Evolutionary conservation across 1,140 invertebrate genomes (phyloP).

Genomic region (Drosophila tani): DNA sequence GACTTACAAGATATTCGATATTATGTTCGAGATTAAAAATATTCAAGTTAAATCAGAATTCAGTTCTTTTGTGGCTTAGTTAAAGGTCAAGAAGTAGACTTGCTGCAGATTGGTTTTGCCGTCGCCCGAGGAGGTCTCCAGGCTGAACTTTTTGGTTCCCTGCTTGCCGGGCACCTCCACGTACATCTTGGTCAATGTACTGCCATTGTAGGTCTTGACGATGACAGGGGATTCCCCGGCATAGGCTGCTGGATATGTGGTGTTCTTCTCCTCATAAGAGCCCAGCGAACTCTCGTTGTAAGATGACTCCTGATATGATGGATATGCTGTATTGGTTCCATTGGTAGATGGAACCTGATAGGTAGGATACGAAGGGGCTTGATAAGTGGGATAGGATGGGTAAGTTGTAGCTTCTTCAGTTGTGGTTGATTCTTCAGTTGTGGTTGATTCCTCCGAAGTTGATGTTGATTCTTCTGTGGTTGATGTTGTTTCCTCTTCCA

Average conservation of each 20-base stretch:
- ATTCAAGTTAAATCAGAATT: not conserved
- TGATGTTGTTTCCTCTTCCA: not conserved
- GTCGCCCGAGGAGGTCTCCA: constrained; percentile 5
- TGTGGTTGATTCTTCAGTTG: not conserved
- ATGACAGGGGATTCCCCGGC: constrained; percentile 7
- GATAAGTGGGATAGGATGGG: not conserved
- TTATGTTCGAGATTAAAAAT: no score
- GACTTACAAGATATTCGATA: not conserved
- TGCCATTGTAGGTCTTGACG: constrained; percentile 2
- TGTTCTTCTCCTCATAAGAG: not conserved
- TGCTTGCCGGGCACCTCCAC: constrained; percentile 5
- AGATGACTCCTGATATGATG: not conserved
- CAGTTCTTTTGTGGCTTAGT: not conserved
- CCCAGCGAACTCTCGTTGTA: not conserved
- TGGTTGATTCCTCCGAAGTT: not conserved
- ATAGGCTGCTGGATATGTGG: not conserved
- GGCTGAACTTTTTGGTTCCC: constrained; percentile 8
- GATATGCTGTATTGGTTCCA: not conserved
- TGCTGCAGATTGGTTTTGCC: not conserved
- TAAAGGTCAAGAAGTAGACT: constrained; percentile 6
- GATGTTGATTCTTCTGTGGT: not conserved
- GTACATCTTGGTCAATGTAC: not conserved
- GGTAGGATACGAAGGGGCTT: not conserved
- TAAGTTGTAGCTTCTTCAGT: not conserved
- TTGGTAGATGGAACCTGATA: not conserved